Conservation (phyloP, 2,797 vertebrate genomes). For the Channallabes apus region DNA sequence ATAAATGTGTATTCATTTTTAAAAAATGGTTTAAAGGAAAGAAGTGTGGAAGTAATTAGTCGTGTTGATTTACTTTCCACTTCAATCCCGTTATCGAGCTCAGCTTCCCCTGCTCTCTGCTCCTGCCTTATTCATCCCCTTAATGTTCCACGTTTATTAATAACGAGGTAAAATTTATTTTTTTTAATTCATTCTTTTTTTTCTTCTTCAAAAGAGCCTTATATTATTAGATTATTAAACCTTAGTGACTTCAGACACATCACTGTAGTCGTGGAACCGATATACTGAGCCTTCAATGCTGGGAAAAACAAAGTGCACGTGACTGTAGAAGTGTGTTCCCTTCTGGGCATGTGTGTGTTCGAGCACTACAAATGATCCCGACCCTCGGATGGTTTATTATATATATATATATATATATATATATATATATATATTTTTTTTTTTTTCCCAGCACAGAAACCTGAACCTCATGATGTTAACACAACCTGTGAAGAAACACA, state of each 20-base stretch:
- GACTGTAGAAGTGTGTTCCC: not conserved
- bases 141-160: not conserved
- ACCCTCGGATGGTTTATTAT: not conserved
- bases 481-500: conserved; percentile 42
- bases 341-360: conserved; percentile 17
- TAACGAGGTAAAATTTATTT: not conserved
- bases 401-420: too few relatives aligned
- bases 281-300: conserved; percentile 19
- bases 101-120: not conserved
- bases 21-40: not conserved
- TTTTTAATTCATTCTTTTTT: not conserved
- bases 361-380: not conserved
- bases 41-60: not conserved
- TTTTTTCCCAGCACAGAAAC: not conserved
- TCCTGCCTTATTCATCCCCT: not conserved
- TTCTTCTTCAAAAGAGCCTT: not conserved
- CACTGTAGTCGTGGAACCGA: conserved; percentile 17
- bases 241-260: not conserved
- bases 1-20: not conserved
- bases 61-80: not conserved
- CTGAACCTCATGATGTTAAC: conserved; percentile 23
- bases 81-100: not conserved
- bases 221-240: not conserved
- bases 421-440: too few relatives aligned
- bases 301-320: not conserved